Conservation (phyloP, 2,888 invertebrate species). For the Helicoverpa assulta region DNA sequence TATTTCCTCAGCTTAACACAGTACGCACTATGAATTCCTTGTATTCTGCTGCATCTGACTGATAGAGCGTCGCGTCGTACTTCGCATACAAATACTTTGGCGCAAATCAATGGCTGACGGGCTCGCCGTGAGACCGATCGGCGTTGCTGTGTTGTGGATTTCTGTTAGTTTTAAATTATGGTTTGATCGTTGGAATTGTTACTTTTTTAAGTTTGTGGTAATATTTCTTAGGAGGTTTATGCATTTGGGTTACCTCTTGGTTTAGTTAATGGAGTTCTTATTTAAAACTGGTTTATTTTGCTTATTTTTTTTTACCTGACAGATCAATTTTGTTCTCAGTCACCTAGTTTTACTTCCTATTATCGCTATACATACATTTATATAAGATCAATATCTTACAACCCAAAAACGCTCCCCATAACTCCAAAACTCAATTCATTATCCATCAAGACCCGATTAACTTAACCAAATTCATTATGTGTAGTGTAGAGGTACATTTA, state of each 20-base stretch:
- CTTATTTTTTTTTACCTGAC: too few species aligned
- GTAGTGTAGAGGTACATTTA: conserved; percentile 9
- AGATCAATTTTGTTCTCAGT: too few species aligned
- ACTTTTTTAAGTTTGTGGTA: conserved; percentile 9
- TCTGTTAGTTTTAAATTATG: conserved; percentile 32
- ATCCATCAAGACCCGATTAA: conserved; percentile 12
- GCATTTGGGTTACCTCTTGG: too few species aligned
- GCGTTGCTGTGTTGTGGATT: conserved; percentile 32
- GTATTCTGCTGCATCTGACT: conserved; percentile 69
- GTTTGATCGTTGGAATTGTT: conserved; percentile 20
- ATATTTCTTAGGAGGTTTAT: conserved; percentile 8
- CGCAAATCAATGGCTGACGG: conserved; percentile 66
- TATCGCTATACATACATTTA: too few species aligned
- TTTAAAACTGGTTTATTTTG: too few species aligned
- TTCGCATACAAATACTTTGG: conserved; percentile 71
- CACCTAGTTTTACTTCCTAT: too few species aligned
- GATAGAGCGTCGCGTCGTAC: conserved; percentile 50
- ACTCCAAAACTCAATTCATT: conserved; percentile 22
- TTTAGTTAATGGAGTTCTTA: too few species aligned
- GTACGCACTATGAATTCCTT: conserved; percentile 71
- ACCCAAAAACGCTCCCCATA: neutral
- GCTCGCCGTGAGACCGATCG: conserved; percentile 46
- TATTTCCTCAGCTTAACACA: conserved; percentile 68
- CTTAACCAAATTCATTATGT: conserved; percentile 22
- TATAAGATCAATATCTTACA: neutral